Percentiles rank a stretch among this genome's conserved stretches.
Evolutionary conservation across 2,113 vertebrate species (phyloP).

Genomic region (Cnemophilus loriae): DNA sequence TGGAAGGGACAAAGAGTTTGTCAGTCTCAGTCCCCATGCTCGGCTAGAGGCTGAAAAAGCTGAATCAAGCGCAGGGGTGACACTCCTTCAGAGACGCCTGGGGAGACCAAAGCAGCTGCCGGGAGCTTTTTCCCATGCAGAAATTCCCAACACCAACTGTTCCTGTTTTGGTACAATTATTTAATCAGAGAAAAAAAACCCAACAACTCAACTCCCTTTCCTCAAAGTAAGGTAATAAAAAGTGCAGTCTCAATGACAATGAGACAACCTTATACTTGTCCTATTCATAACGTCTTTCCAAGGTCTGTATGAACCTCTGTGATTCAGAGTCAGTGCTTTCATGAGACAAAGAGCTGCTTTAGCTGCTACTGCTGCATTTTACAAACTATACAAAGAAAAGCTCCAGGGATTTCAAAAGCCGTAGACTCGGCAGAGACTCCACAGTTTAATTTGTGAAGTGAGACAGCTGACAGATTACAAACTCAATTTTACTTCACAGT

Average conservation of each 20-base stretch:
- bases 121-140: background rate
- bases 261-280: background rate
- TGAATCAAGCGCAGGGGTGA: background rate
- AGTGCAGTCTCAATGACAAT: background rate
- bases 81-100: background rate
- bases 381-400: background rate
- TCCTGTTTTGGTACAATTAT: background rate
- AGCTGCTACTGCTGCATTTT: background rate
- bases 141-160: background rate
- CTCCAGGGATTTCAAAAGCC: constrained; percentile 11
- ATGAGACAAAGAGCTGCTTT: background rate
- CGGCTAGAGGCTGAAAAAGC: fast-evolving
- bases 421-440: background rate
- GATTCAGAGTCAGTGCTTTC: background rate
- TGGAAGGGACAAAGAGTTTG: background rate
- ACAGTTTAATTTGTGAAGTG: background rate
- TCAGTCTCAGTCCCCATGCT: background rate
- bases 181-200: background rate
- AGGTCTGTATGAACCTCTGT: background rate
- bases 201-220: background rate
- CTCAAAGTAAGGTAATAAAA: background rate
- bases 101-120: background rate
- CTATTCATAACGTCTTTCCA: background rate
- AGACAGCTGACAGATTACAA: background rate
- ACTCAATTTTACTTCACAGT: constrained; percentile 13